These are phyloP conservation scores for Limanda limanda DNA, from an alignment of 2,113 vertebrate species.

Conservation along the genomic window DNA sequence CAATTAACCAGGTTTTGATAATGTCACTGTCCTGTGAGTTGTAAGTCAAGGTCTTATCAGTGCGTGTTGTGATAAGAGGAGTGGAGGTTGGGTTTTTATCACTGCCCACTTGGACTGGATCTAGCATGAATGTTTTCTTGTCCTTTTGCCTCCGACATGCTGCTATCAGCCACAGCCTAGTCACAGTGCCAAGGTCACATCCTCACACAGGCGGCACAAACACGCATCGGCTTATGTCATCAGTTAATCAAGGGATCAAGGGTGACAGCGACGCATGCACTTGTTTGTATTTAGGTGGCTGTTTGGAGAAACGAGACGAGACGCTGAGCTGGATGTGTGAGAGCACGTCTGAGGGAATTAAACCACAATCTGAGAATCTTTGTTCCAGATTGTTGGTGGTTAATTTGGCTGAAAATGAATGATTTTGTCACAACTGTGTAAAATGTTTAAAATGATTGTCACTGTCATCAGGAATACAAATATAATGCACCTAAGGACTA, in stretches of 20 bases:
- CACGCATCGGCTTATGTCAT: conserved; percentile 51
- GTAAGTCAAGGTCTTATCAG: conserved; percentile 16
- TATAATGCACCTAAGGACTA: no score
- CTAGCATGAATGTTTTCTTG: background rate
- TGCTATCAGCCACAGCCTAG: conserved; percentile 36
- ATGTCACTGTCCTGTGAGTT: background rate
- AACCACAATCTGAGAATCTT: background rate
- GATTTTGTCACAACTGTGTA: background rate
- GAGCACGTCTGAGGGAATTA: no score
- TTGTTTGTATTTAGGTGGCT: conserved; percentile 49
- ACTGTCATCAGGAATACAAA: no score
- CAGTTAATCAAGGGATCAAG: conserved; percentile 59
- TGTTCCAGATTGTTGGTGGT: background rate
- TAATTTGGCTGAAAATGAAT: background rate
- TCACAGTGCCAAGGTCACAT: conserved; percentile 68
- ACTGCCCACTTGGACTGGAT: background rate
- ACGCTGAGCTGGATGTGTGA: background rate
- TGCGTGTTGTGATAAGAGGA: conserved; percentile 11
- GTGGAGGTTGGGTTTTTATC: conserved; percentile 12
- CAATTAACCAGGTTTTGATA: conserved; percentile 14
- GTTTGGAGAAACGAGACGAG: conserved; percentile 29
- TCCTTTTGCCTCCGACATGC: conserved; percentile 26
- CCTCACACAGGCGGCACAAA: conserved; percentile 28
- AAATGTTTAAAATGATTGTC: no score
- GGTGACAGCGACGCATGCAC: conserved; percentile 39